These are phyloP conservation scores for Ormyrus thymus DNA, from an alignment of 2,888 invertebrate species.

Conservation along the genomic window DNA sequence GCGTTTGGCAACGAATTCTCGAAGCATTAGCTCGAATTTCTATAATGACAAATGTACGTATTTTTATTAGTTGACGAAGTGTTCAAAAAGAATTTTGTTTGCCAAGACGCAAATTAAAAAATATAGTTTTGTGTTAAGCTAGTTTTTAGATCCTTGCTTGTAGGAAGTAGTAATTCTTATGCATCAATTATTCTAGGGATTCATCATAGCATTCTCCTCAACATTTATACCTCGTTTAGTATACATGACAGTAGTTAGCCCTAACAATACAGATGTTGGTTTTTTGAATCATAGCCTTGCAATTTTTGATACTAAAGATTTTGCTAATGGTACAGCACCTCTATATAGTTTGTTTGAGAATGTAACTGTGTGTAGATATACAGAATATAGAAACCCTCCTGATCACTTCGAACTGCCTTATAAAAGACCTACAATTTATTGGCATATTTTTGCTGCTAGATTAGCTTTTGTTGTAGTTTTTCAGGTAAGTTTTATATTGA, in stretches of 20 bases:
- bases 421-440: constrained; percentile 85
- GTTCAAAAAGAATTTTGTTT: too few relatives aligned
- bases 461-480: constrained; percentile 95
- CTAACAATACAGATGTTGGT: constrained; percentile 77
- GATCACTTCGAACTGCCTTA: constrained; percentile 77
- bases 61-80: background rate
- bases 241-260: constrained; percentile 78
- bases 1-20: constrained; percentile 87
- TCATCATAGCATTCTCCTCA: constrained; percentile 90
- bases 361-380: constrained; percentile 79
- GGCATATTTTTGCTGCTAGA: constrained; percentile 92
- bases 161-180: too few relatives aligned
- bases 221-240: constrained; percentile 88
- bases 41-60: constrained; percentile 85
- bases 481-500: constrained; percentile 80
- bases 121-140: too few relatives aligned
- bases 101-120: too few relatives aligned
- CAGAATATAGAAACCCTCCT: constrained; percentile 88
- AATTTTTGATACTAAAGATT: constrained; percentile 81
- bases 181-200: constrained; percentile 77
- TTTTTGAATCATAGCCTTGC: constrained; percentile 78
- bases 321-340: constrained; percentile 74
- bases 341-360: constrained; percentile 66
- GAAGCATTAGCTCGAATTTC: constrained; percentile 85
- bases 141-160: too few relatives aligned